These are phyloP conservation scores for Abrostola tripartita DNA, from an alignment of 2,888 invertebrate genomes.

Conservation along the genomic window DNA sequence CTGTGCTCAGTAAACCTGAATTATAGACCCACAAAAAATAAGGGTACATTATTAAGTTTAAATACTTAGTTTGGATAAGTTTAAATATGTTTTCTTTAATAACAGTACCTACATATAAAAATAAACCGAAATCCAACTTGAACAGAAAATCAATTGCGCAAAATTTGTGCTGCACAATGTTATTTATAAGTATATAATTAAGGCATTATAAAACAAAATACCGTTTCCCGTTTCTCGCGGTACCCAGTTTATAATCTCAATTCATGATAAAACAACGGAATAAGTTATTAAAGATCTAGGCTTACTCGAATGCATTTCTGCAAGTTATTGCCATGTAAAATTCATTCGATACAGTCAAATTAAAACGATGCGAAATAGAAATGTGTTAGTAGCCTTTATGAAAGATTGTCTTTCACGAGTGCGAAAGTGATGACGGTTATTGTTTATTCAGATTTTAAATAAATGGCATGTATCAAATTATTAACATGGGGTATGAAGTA, in stretches of 20 bases:
- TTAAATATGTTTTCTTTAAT: too few relatives aligned
- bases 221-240: too few relatives aligned
- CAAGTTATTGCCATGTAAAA: conserved; percentile 47
- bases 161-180: too few relatives aligned
- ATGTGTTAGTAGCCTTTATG: conserved; percentile 35
- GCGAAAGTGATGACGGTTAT: conserved; percentile 10
- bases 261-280: conserved; percentile 44
- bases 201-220: not conserved
- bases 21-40: conserved; percentile 2
- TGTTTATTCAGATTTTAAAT: not conserved
- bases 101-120: too few relatives aligned
- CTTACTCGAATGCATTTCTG: conserved; percentile 44
- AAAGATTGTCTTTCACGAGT: conserved; percentile 38
- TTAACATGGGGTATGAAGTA: too few relatives aligned
- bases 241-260: not conserved
- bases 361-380: conserved; percentile 34
- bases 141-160: too few relatives aligned
- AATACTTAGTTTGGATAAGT: conserved; percentile 9
- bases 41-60: too few relatives aligned
- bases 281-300: conserved; percentile 45
- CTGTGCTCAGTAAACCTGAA: conserved; percentile 45
- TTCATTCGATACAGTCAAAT: conserved; percentile 44
- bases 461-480: too few relatives aligned
- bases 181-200: too few relatives aligned
- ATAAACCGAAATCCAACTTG: too few relatives aligned